Evolutionary conservation across 2,113 vertebrate genomes (phyloP), one percentile per base, ranked within the genome.

Genomic region (Ursus arctos): DNA sequence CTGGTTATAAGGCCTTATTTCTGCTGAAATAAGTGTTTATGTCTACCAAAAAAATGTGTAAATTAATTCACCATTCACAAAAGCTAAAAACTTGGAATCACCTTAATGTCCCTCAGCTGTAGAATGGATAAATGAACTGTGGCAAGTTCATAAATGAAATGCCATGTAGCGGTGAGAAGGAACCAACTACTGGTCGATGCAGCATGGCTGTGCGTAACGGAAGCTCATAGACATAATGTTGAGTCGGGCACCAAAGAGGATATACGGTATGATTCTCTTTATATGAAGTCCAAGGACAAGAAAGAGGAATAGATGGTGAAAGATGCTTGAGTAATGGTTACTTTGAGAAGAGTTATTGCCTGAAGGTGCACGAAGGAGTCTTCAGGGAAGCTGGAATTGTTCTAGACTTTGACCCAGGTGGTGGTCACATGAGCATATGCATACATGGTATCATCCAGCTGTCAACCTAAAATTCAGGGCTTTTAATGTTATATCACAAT

Each of bases 41-140:
- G 14, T 11, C 33, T 31, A 88, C 74, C 18, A 49, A 77, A 92
- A 76, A 65, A 3, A 55, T 6, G 2, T 83, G n/a, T 85, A 40
- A 67, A 36, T 74, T n/a, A 83, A 94, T 40, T 26, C 57, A n/a
- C 33, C 71, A 15, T 86, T 86, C 71, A 88, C 57, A 88, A 95
- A 96, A 93, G 18, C 26, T 57, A 51, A 55, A 93, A 94, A 47
- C 28, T 80, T 33, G 40, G 71, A 72, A 57, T 55, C 6, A 8
- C 10, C 61, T n/a, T 87, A 71, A 83, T 40, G 11, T 49, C 40
- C n/a, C 55, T 18, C 76, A 63, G 69, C 19, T 71, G 40, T 28
- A 43, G 8, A 40, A n/a, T 13, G 26, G 24, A 71, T 53, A 57
- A 65, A 81, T 15, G 49, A 71, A 67, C 8, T 65, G 31, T 81